These are phyloP conservation scores for Trissolcus basalis DNA, from an alignment of 1,140 invertebrate species.

Conservation along the genomic window DNA sequence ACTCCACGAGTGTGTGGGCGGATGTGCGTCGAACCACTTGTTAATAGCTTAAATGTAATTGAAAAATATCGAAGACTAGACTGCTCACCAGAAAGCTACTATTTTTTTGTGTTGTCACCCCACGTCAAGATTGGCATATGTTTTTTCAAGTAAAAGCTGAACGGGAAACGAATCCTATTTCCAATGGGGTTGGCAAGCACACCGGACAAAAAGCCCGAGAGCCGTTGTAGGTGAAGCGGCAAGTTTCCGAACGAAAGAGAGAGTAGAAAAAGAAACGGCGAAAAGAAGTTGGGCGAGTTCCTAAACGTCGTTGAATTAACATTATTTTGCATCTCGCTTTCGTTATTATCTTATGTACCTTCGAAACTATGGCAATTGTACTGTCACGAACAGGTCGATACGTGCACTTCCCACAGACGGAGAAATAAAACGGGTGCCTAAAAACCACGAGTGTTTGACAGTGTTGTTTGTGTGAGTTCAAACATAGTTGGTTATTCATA, in stretches of 20 bases:
- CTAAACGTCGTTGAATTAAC: constrained; percentile 27
- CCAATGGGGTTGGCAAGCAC: too few species aligned
- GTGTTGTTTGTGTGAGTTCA: too few species aligned
- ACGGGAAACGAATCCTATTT: neutral
- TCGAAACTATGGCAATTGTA: constrained; percentile 19
- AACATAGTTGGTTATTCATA: too few species aligned
- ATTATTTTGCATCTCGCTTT: constrained; percentile 14
- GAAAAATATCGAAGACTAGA: constrained; percentile 1
- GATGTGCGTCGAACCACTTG: constrained; percentile 29
- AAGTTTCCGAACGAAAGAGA: neutral
- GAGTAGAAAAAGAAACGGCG: neutral
- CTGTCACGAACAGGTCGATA: constrained; percentile 8
- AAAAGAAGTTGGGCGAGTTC: constrained; percentile 19
- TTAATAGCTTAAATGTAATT: constrained; percentile 24
- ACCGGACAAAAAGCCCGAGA: too few species aligned
- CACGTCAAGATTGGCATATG: too few species aligned
- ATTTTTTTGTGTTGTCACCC: neutral
- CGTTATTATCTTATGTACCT: constrained; percentile 36
- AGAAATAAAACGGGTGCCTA: neutral
- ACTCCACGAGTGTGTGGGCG: constrained; percentile 14
- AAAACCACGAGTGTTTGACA: too few species aligned
- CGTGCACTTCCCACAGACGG: constrained; percentile 5
- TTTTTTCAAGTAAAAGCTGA: too few species aligned
- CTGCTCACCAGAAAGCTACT: neutral
- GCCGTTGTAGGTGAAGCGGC: neutral